Percentiles rank a stretch among this genome's conserved stretches.
Evolutionary conservation across 92 coral and sea anemone genomes (phyloP).

Genomic region (Palythoa heliodiscus): DNA sequence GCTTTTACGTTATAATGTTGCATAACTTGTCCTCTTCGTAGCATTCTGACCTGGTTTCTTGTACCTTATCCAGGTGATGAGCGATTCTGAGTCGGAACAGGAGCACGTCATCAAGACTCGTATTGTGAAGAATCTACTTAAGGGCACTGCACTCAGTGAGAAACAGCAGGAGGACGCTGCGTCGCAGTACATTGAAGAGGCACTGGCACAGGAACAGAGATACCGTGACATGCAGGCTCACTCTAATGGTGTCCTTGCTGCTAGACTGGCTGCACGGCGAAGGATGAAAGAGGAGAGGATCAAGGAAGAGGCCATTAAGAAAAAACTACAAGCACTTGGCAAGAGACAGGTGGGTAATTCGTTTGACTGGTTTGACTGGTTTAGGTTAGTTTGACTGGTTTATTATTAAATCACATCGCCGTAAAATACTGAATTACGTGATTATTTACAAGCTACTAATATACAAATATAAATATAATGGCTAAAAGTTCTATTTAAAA

Average conservation of each 20-base stretch:
- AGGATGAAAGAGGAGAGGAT: conserved; percentile 81
- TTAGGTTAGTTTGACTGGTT: too few relatives aligned
- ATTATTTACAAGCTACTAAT: too few relatives aligned
- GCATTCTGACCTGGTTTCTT: not conserved
- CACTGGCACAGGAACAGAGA: conserved; percentile 71
- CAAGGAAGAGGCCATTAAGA: conserved; percentile 89
- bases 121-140: conserved; percentile 70
- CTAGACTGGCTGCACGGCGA: conserved; percentile 95
- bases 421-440: too few relatives aligned
- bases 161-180: conserved; percentile 74
- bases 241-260: conserved; percentile 84
- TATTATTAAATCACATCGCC: too few relatives aligned
- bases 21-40: not conserved
- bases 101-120: conserved; percentile 51
- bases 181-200: conserved; percentile 79
- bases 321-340: conserved; percentile 80
- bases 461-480: too few relatives aligned
- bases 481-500: too few relatives aligned
- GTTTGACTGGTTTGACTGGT: too few relatives aligned
- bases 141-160: conserved; percentile 73
- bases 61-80: conserved; percentile 45
- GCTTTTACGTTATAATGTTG: too few relatives aligned
- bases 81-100: conserved; percentile 72
- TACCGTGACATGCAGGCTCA: conserved; percentile 73
- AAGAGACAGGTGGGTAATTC: conserved; percentile 79